Evolutionary conservation across 2,888 invertebrate species (phyloP).

Genomic region (Callyntrura sp.): DNA sequence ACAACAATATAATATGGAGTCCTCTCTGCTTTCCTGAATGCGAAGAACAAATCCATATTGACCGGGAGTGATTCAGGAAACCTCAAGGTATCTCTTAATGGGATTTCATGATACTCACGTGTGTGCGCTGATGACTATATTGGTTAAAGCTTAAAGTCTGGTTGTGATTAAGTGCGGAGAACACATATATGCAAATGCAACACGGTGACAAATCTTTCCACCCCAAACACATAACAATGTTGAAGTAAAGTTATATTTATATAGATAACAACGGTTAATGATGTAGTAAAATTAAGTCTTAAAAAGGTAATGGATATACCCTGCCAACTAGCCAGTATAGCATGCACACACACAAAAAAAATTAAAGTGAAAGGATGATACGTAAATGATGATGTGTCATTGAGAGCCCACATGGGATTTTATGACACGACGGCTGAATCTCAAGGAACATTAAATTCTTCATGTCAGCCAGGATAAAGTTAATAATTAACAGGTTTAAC

Average conservation of each 20-base stretch:
- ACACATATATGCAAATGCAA: not conserved
- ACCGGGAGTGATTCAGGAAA: slow-evolving; percentile 68
- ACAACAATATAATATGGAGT: slow-evolving; percentile 52
- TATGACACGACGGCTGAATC: slow-evolving; percentile 56
- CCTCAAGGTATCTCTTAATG: slow-evolving; percentile 58
- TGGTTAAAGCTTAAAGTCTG: not conserved
- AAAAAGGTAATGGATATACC: slow-evolving; percentile 8
- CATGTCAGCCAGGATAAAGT: slow-evolving; percentile 66
- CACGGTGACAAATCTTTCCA: slow-evolving; percentile 17
- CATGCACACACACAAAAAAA: not conserved
- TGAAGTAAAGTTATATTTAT: not conserved
- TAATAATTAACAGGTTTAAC: slow-evolving; percentile 76
- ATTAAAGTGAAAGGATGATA: slow-evolving; percentile 70
- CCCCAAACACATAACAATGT: slow-evolving; percentile 1
- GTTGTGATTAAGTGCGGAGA: not conserved
- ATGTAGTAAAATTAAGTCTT: slow-evolving; percentile 35
- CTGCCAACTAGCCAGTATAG: not conserved
- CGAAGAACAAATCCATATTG: slow-evolving; percentile 27
- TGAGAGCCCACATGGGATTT: slow-evolving; percentile 64
- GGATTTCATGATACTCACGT: slow-evolving; percentile 49
- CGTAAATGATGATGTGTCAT: slow-evolving; percentile 54
- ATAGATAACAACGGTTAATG: not conserved
- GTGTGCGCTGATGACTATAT: not conserved
- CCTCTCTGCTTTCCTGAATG: slow-evolving; percentile 40
- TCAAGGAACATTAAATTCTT: slow-evolving; percentile 64